phyloP scores from a whole-genome alignment of 1,140 invertebrate genomes.

The Uloborus diversus region DNA sequence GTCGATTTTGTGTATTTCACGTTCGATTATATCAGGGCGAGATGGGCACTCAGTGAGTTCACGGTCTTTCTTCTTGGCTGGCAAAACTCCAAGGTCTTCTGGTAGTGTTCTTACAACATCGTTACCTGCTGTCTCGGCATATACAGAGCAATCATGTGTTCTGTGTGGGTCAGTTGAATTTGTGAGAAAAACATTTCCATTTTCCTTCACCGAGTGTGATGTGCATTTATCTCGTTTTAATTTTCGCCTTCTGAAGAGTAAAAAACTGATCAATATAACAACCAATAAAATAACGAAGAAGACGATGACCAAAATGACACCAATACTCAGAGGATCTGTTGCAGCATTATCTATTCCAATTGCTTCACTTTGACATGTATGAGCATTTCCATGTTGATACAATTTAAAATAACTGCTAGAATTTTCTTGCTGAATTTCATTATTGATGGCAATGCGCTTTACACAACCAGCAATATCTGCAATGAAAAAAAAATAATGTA shows the following conservation, averaged over 20 bases:
- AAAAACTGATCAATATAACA: conserved; percentile 86
- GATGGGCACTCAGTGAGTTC: conserved; percentile 76
- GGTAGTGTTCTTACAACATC: conserved; percentile 68
- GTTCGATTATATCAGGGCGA: conserved; percentile 90
- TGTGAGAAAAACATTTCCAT: conserved; percentile 53
- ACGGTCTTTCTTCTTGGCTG: conserved; percentile 86
- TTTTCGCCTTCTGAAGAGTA: conserved; percentile 74
- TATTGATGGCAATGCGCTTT: conserved; percentile 87
- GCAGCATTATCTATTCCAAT: conserved; percentile 71
- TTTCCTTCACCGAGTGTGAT: conserved; percentile 41
- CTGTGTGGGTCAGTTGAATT: conserved; percentile 59
- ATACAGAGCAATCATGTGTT: conserved; percentile 63
- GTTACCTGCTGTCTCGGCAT: conserved; percentile 66
- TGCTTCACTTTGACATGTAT: conserved; percentile 71
- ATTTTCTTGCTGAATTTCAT: conserved; percentile 87
- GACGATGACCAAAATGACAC: conserved; percentile 90
- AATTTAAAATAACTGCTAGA: conserved; percentile 81
- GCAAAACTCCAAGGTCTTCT: conserved; percentile 69
- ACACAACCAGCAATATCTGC: conserved; percentile 86
- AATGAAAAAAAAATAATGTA: conserved; percentile 56
- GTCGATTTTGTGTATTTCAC: conserved; percentile 78
- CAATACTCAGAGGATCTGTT: conserved; percentile 87
- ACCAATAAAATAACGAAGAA: conserved; percentile 91
- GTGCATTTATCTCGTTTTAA: conserved; percentile 44
- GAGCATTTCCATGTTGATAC: conserved; percentile 70